phyloP scores from a whole-genome alignment of 2,113 vertebrate genomes.

The Dromas ardeola region DNA sequence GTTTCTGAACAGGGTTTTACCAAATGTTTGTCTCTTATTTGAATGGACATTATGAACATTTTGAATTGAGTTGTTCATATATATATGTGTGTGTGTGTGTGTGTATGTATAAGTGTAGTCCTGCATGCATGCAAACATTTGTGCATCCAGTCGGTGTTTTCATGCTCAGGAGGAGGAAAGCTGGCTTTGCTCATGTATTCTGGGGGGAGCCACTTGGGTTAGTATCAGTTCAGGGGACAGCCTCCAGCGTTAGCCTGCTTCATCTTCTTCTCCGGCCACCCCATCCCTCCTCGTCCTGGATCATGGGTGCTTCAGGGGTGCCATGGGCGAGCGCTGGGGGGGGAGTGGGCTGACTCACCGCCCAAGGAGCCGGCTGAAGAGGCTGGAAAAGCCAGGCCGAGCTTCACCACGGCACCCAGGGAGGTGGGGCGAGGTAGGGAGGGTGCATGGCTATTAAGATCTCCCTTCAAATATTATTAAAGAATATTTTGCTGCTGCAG shows the following conservation, averaged over 20 bases:
- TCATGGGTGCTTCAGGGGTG: neutral
- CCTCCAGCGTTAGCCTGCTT: neutral
- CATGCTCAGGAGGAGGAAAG: neutral
- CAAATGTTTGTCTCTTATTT: conserved; percentile 56
- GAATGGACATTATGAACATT: conserved; percentile 7
- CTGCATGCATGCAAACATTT: neutral
- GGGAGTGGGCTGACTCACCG: rapidly evolving
- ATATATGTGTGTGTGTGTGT: neutral
- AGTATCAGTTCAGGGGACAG: neutral
- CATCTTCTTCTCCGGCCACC: neutral
- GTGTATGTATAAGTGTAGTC: neutral
- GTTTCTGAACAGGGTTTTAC: neutral
- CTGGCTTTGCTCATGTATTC: neutral
- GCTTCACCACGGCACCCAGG: rapidly evolving
- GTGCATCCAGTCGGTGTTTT: neutral
- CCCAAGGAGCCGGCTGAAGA: neutral
- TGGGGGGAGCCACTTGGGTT: neutral
- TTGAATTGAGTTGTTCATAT: neutral
- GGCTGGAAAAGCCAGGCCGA: neutral
- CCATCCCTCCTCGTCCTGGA: neutral
- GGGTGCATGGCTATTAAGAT: neutral
- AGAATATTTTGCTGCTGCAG: conserved; percentile 43
- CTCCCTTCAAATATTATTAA: conserved; percentile 54
- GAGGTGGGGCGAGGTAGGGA: neutral
- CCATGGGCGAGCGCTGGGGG: rapidly evolving